These are phyloP conservation scores for Merodon equestris DNA, from an alignment of 2,888 invertebrate genomes.

Conservation along the genomic window DNA sequence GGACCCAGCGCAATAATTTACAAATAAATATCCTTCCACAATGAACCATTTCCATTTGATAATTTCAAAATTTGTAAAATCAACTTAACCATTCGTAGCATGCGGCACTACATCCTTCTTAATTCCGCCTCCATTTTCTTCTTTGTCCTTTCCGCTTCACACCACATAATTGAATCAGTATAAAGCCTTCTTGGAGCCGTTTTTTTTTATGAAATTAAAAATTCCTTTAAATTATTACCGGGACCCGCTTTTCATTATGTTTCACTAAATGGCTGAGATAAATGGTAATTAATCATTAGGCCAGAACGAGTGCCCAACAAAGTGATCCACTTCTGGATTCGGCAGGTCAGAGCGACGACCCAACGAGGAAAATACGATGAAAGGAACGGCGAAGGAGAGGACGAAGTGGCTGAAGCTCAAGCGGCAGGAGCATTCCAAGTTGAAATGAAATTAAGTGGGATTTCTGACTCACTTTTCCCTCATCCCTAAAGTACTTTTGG, in stretches of 20 bases:
- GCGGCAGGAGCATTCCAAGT: constrained; percentile 23
- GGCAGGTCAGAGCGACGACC: constrained; percentile 39
- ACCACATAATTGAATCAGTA: constrained; percentile 35
- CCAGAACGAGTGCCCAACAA: constrained; percentile 24
- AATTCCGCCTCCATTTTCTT: background rate
- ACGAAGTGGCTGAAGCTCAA: no score
- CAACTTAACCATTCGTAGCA: no score
- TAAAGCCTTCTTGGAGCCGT: background rate
- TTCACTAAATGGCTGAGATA: constrained; percentile 59
- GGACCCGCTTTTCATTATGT: constrained; percentile 52
- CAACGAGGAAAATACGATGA: no score
- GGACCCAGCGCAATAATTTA: no score
- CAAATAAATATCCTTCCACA: no score
- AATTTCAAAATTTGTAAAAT: no score
- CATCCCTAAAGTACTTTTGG: constrained; percentile 37
- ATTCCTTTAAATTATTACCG: constrained; percentile 43
- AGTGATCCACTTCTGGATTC: constrained; percentile 53
- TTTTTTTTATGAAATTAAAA: constrained; percentile 16
- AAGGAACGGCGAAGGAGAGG: no score
- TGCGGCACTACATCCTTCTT: no score
- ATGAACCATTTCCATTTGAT: no score
- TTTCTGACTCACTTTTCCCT: constrained; percentile 43
- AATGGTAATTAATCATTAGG: constrained; percentile 62
- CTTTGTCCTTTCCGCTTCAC: constrained; percentile 8
- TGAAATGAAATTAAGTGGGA: constrained; percentile 57